Evolutionary conservation across 2,113 vertebrate genomes (phyloP).

Genomic region (Scomber scombrus): DNA sequence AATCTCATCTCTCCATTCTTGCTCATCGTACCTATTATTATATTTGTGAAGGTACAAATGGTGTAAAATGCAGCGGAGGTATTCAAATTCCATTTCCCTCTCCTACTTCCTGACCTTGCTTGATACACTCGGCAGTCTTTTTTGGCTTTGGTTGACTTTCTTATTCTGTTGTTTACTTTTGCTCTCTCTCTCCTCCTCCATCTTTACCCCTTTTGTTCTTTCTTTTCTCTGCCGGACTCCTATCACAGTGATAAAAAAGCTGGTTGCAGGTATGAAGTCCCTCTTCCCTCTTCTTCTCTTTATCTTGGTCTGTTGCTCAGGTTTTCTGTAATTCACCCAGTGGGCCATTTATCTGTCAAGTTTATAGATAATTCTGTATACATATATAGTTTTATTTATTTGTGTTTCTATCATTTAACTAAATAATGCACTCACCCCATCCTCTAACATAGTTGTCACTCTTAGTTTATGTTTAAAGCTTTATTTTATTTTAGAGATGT

Average conservation of each 20-base stretch:
- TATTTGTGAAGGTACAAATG: background rate
- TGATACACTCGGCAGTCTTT: conserved; percentile 32
- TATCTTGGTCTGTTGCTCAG: conserved; percentile 24
- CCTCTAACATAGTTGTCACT: conserved; percentile 53
- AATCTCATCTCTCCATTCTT: conserved; percentile 10
- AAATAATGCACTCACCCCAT: conserved; percentile 6
- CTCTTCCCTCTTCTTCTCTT: conserved; percentile 56
- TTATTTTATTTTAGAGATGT: conserved; percentile 7
- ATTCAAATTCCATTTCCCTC: conserved; percentile 11
- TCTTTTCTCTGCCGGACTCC: conserved; percentile 74
- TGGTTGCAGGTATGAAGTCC: conserved; percentile 81
- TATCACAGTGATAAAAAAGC: conserved; percentile 84
- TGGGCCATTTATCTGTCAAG: background rate
- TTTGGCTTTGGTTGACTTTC: conserved; percentile 65
- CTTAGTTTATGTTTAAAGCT: conserved; percentile 13
- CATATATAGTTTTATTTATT: background rate
- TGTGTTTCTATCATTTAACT: background rate
- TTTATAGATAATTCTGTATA: background rate
- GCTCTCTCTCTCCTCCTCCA: conserved; percentile 54
- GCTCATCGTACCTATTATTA: conserved; percentile 1
- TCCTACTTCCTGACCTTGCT: conserved; percentile 32
- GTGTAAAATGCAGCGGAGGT: conserved; percentile 11
- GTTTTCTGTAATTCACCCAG: conserved; percentile 23
- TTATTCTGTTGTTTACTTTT: conserved; percentile 68
- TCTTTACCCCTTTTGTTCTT: conserved; percentile 47